These are phyloP conservation scores for Mycogona germanica DNA, from an alignment of 2,888 invertebrate species.

Conservation along the genomic window DNA sequence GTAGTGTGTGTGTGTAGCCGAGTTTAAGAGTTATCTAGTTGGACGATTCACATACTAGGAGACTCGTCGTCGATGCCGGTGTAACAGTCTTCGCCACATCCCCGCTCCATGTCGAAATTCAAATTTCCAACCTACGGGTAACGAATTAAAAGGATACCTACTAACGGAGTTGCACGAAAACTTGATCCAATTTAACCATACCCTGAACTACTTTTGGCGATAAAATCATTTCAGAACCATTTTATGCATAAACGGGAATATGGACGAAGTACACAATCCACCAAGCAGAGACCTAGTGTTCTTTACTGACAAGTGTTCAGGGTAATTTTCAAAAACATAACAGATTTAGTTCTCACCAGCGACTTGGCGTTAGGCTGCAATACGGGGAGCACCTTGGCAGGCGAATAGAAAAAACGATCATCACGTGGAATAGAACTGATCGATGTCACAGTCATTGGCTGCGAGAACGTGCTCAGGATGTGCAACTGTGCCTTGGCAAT, in stretches of 20 bases:
- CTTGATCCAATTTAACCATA: too few species aligned
- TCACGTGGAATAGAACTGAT: conserved; percentile 50
- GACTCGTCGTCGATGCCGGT: conserved; percentile 47
- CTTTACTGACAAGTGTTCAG: too few species aligned
- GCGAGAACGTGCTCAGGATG: conserved; percentile 66
- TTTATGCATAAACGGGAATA: not conserved
- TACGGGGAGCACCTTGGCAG: conserved; percentile 28
- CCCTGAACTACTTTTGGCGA: too few species aligned
- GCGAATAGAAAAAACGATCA: conserved; percentile 44
- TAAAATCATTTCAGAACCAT: not conserved
- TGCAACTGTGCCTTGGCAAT: conserved; percentile 60
- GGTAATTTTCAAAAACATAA: too few species aligned
- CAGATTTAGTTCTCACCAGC: conserved; percentile 22
- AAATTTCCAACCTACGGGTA: conserved; percentile 42
- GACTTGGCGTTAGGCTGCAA: conserved; percentile 28
- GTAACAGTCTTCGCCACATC: conserved; percentile 63
- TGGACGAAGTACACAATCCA: too few species aligned
- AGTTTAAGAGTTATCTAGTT: not conserved
- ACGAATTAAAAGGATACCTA: not conserved
- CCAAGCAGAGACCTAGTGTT: too few species aligned
- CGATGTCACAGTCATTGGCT: conserved; percentile 60
- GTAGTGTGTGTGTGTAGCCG: not conserved
- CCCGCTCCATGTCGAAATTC: conserved; percentile 54
- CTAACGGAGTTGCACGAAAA: not conserved
- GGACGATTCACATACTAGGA: not conserved